Percentiles rank a stretch among this genome's conserved stretches.
These are phyloP conservation scores for Rhamphomyia laevipes DNA, from an alignment of 2,888 invertebrate genomes.

Conservation along the genomic window DNA sequence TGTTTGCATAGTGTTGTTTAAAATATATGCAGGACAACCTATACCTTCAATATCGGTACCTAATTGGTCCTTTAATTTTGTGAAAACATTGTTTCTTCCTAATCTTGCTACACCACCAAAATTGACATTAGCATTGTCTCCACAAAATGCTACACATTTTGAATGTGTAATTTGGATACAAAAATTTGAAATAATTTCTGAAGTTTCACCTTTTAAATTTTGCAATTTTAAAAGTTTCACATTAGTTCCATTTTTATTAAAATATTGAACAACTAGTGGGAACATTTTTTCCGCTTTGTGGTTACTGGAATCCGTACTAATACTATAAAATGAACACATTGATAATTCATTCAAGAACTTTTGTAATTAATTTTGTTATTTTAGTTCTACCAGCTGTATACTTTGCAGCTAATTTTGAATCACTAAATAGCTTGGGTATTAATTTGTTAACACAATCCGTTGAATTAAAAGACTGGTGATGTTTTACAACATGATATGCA, in stretches of 20 bases:
- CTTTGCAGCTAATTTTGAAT: too few species aligned
- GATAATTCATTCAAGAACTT: too few species aligned
- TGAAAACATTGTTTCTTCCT: not conserved
- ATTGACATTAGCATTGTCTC: not conserved
- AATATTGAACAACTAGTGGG: too few species aligned
- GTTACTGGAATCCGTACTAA: too few species aligned
- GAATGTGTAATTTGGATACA: not conserved
- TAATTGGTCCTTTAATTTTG: not conserved
- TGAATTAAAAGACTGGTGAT: constrained; percentile 2
- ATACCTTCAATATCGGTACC: too few species aligned
- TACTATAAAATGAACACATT: too few species aligned
- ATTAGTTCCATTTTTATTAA: constrained; percentile 1
- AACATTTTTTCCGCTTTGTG: too few species aligned
- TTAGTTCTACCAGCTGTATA: too few species aligned
- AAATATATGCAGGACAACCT: constrained; percentile 1
- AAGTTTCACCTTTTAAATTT: constrained; percentile 1
- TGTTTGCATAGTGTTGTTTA: constrained; percentile 1
- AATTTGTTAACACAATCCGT: constrained; percentile 3
- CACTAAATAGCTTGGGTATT: constrained; percentile 2
- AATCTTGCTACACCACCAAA: not conserved
- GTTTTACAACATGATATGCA: too few species aligned
- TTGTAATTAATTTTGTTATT: too few species aligned
- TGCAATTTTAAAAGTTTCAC: constrained; percentile 3
- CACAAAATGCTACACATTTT: not conserved
- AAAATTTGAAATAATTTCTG: not conserved